phyloP scores from a whole-genome alignment of 2,797 vertebrate species.

The Heliangelus exortis region DNA sequence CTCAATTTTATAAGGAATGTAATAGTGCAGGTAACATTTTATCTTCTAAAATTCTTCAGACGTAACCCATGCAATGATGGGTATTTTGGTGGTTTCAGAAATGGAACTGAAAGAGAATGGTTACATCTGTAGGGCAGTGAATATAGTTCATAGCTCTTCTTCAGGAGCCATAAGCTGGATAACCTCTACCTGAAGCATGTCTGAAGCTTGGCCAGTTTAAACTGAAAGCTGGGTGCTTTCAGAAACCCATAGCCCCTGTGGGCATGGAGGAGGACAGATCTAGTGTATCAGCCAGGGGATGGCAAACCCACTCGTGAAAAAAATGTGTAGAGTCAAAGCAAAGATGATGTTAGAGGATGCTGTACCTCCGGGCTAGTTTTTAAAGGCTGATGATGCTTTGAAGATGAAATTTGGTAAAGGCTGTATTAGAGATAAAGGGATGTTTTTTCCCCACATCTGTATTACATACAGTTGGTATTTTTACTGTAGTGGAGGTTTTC shows the following conservation, averaged over 20 bases:
- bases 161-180: background rate
- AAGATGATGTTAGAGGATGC: background rate
- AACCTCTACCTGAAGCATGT: background rate
- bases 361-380: background rate
- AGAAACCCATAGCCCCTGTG: background rate
- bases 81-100: background rate
- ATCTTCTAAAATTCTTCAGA: background rate
- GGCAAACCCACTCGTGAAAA: background rate
- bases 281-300: background rate
- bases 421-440: background rate
- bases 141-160: background rate
- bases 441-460: background rate
- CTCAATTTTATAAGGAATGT: background rate
- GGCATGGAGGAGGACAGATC: background rate
- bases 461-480: background rate
- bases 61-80: background rate
- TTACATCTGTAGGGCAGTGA: background rate
- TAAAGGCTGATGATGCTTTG: background rate
- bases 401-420: background rate
- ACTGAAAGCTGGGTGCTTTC: background rate
- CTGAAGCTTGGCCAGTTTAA: background rate
- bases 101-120: background rate
- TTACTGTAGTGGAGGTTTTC: background rate
- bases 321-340: accelerated
- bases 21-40: background rate